Percentiles rank a stretch among this genome's conserved stretches.
Evolutionary conservation across 2,797 vertebrate genomes (phyloP).

Genomic region (Melanotaenia nigrans): DNA sequence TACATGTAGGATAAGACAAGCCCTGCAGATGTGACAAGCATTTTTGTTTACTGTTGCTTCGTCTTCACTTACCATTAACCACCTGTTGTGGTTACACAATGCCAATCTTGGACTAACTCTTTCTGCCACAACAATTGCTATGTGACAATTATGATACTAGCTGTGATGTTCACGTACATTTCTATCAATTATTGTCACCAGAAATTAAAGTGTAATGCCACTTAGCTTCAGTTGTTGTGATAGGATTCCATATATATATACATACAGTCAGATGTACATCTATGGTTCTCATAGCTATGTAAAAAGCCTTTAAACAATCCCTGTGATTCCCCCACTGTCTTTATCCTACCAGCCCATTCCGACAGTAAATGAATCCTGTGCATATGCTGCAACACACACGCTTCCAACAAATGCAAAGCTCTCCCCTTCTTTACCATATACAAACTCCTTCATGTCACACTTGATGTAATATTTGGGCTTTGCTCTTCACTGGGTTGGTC

Average conservation of each 20-base stretch:
- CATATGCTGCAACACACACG: conserved; percentile 32
- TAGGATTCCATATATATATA: not conserved
- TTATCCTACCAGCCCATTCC: conserved; percentile 23
- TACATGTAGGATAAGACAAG: not conserved
- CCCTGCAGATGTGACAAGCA: not conserved
- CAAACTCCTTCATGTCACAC: conserved; percentile 10
- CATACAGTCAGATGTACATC: conserved; percentile 9
- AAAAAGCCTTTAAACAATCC: conserved; percentile 20
- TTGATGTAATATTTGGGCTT: conserved; percentile 23
- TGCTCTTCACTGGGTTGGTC: conserved; percentile 27
- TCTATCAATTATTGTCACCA: not conserved
- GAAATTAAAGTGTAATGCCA: not conserved
- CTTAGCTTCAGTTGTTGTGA: not conserved
- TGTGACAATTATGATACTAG: not conserved
- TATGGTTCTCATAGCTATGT: conserved; percentile 2
- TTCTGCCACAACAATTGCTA: not conserved
- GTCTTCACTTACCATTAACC: not conserved
- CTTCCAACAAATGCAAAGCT: conserved; percentile 15
- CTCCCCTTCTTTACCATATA: conserved; percentile 6
- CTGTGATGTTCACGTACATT: not conserved
- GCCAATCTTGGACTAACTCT: not conserved
- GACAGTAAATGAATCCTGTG: conserved; percentile 35
- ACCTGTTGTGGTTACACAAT: conserved; percentile 8
- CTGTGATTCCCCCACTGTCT: conserved; percentile 29
- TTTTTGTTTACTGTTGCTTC: not conserved